Percentiles rank a stretch among this genome's conserved stretches.
Evolutionary conservation across 2,113 vertebrate genomes (phyloP).

Genomic region (Amazona guildingii): DNA sequence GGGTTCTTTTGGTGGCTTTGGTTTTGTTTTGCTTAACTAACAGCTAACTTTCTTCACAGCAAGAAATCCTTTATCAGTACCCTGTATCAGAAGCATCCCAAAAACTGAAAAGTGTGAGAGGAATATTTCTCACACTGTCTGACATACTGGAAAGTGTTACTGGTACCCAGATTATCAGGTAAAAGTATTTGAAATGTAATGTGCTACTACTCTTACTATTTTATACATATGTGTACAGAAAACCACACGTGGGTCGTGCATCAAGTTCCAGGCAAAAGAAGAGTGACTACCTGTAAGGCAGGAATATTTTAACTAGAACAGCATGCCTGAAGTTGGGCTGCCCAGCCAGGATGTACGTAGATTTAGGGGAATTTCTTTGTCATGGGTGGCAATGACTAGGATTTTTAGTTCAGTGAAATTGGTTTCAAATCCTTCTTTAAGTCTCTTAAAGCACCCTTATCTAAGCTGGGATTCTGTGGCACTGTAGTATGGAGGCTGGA

Average conservation of each 20-base stretch:
- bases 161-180: constrained; percentile 90
- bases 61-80: constrained; percentile 95
- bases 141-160: constrained; percentile 96
- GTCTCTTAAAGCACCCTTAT: background rate
- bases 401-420: background rate
- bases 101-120: constrained; percentile 90
- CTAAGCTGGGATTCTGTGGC: background rate
- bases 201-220: background rate
- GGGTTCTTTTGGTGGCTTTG: background rate
- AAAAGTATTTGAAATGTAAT: constrained; percentile 26
- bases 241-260: background rate
- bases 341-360: background rate
- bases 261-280: background rate
- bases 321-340: background rate
- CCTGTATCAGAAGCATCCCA: constrained; percentile 86
- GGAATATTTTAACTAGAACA: background rate
- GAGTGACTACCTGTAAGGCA: background rate
- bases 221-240: background rate
- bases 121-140: constrained; percentile 94
- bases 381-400: background rate
- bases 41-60: constrained; percentile 75
- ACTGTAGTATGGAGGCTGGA: background rate
- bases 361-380: background rate
- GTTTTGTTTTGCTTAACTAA: constrained; percentile 17
- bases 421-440: background rate